These are phyloP conservation scores for Dermatemys mawii DNA, from an alignment of 2,113 vertebrate species.

Conservation along the genomic window DNA sequence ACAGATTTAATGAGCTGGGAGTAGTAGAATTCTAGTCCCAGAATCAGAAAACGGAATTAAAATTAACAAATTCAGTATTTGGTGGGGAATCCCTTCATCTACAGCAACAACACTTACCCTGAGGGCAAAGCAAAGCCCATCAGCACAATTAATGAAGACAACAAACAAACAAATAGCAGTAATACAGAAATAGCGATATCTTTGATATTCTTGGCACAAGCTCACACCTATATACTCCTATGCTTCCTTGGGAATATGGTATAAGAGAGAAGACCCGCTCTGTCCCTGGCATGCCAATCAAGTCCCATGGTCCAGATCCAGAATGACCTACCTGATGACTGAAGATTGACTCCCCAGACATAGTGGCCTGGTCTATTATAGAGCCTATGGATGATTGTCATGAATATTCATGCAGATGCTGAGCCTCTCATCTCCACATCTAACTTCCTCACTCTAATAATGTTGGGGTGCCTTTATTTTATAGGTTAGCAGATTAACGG, in stretches of 20 bases:
- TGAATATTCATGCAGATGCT: not conserved
- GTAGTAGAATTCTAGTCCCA: not conserved
- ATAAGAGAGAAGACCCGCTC: not conserved
- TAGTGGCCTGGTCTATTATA: not conserved
- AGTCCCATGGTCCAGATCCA: not conserved
- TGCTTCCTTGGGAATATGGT: not conserved
- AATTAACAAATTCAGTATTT: not conserved
- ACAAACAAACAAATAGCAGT: not conserved
- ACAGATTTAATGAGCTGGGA: not conserved
- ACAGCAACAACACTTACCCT: not conserved
- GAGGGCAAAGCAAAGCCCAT: not conserved
- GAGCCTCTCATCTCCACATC: not conserved
- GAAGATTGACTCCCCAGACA: not conserved
- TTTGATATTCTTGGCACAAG: not conserved
- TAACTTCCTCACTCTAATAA: not conserved
- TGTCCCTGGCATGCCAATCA: not conserved
- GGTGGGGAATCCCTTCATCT: not conserved
- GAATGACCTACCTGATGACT: not conserved
- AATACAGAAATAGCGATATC: not conserved
- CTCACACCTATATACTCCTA: not conserved
- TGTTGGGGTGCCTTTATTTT: not conserved
- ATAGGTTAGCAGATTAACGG: not conserved
- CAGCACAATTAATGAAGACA: not conserved
- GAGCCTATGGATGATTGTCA: not conserved
- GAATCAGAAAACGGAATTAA: not conserved